phyloP scores from a whole-genome alignment of 2,113 vertebrate species.

The Piliocolobus tephrosceles region DNA sequence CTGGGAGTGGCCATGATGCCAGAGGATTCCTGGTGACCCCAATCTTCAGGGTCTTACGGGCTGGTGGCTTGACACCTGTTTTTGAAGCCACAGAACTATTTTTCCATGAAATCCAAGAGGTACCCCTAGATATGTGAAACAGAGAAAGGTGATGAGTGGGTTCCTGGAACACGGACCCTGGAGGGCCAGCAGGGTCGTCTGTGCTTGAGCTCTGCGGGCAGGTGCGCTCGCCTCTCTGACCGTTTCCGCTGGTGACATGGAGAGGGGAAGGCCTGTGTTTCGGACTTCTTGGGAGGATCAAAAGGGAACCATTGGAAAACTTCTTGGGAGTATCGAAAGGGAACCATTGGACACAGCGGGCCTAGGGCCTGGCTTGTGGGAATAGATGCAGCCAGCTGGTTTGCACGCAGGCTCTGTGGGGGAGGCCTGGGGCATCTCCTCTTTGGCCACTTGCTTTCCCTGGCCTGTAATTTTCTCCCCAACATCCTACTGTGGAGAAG shows the following conservation, averaged over 20 bases:
- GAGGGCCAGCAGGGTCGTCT: fast-evolving
- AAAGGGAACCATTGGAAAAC: too few relatives aligned
- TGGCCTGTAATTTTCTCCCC: background rate
- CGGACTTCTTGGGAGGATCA: fast-evolving
- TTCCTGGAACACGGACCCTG: background rate
- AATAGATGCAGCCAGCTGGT: fast-evolving
- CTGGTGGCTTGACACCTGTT: fast-evolving
- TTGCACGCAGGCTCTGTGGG: background rate
- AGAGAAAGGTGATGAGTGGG: background rate
- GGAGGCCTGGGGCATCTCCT: background rate
- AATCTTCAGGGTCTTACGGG: background rate
- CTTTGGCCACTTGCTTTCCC: fast-evolving
- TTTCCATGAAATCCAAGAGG: background rate
- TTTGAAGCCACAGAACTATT: background rate
- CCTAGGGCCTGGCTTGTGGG: fast-evolving
- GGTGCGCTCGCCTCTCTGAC: fast-evolving
- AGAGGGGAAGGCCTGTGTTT: fast-evolving
- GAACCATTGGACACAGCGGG: background rate
- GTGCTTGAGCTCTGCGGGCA: background rate
- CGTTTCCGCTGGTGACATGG: background rate
- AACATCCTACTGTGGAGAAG: fast-evolving
- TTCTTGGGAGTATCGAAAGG: fast-evolving
- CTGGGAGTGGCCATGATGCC: background rate
- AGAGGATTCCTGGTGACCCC: fast-evolving
- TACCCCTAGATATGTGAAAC: fast-evolving